These are phyloP conservation scores for Sander lucioperca DNA, from an alignment of 2,113 vertebrate genomes.

Conservation along the genomic window DNA sequence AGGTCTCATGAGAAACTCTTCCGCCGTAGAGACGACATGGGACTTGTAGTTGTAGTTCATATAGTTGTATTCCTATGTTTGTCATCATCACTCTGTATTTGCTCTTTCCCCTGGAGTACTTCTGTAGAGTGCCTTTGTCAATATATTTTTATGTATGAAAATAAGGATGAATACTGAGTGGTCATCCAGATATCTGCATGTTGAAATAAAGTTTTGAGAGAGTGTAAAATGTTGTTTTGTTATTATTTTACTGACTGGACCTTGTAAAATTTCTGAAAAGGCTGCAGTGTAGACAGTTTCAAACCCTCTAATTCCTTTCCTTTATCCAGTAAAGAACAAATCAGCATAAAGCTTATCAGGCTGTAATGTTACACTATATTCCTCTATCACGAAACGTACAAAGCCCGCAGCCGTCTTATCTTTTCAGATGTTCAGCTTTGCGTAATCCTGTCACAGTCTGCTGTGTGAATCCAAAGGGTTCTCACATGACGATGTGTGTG, in stretches of 20 bases:
- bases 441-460: background rate
- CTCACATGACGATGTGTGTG: conserved; percentile 25
- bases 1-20: conserved; percentile 13
- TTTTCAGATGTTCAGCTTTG: conserved; percentile 24
- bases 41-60: conserved; percentile 48
- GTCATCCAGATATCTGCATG: conserved; percentile 70
- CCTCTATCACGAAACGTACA: conserved; percentile 37
- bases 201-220: conserved; percentile 79
- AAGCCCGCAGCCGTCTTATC: conserved; percentile 42
- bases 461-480: conserved; percentile 4
- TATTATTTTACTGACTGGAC: conserved; percentile 1
- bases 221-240: conserved; percentile 10
- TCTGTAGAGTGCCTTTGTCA: conserved; percentile 73
- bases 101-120: conserved; percentile 37
- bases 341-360: conserved; percentile 59
- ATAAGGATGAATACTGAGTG: conserved; percentile 57
- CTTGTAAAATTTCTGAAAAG: background rate
- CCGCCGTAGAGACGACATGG: conserved; percentile 16
- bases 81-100: conserved; percentile 16
- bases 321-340: background rate
- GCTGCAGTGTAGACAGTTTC: background rate
- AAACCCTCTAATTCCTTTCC: background rate
- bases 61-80: conserved; percentile 49
- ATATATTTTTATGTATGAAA: conserved; percentile 79
- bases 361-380: background rate